Evolutionary conservation across 2,113 vertebrate species (phyloP), one percentile per base, ranked within the genome.

Genomic region (Anolis sagrei): DNA sequence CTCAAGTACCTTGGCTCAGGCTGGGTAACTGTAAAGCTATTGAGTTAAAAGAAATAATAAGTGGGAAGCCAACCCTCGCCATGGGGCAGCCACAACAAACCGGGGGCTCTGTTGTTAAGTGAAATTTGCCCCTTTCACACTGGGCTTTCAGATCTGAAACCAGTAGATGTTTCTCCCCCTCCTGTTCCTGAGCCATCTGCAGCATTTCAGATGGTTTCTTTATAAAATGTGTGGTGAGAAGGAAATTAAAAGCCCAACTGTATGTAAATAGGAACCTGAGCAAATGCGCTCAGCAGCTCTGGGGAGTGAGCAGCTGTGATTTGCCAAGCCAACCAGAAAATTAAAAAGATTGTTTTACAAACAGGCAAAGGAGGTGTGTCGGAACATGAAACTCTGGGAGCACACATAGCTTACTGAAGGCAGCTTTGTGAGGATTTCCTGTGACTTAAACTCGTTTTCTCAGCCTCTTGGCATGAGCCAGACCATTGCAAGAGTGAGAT

Each of bases 261-360:
- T 27, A 2, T 29, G 88, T 49, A 74, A 61, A 76, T 2, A 72
- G 85, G 83, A 85, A 76, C 87, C 27, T 62, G 85, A 7, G 64
- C 76, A 21, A 77, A 85, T 1, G 89, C 0, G 89, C 77, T 72
- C 48, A 0, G 90, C 82, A 82, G 88, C 90, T 89, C 87, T 29
- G 82, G 76, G 94, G 82, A 70, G 23, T n/a, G 88, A 90, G 88
- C 91, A 89, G 87, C 90, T 94, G 93, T 1, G 87, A 39, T 82
- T 86, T 92, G 92, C 87, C 92, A 89, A 91, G 74, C 80, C 93
- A 84, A 79, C 58, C 88, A 91, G 93, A 89, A 95, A 93, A 95
- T 93, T 34, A n/a, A 44, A 64, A 90, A 72, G 87, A 82, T 89
- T 58, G 88, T 83, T 94, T 54, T 69, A 54, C 77, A 72, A 83